Conservation (phyloP, 2,113 vertebrate genomes). For the Limanda limanda region DNA sequence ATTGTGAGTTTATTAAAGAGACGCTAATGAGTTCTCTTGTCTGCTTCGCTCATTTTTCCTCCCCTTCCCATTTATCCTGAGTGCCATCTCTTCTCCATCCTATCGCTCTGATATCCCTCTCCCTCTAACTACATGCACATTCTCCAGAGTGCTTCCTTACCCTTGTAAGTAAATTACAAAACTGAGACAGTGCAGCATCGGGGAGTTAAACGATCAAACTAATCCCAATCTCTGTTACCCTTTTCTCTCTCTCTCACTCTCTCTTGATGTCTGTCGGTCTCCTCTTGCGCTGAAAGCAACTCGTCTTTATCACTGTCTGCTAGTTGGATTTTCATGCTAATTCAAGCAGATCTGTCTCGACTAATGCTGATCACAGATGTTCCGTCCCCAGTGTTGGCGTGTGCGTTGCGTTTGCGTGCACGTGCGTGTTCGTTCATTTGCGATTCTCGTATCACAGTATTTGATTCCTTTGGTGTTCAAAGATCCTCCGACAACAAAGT, state of each 20-base stretch:
- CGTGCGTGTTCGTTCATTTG: conserved; percentile 25
- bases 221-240: conserved; percentile 30
- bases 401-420: conserved; percentile 7
- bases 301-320: conserved; percentile 26
- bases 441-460: neutral
- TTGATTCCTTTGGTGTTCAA: conserved; percentile 44
- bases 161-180: conserved; percentile 65
- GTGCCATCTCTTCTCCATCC: conserved; percentile 50
- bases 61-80: conserved; percentile 63
- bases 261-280: neutral
- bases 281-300: neutral
- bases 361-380: conserved; percentile 67
- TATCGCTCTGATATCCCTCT: conserved; percentile 49
- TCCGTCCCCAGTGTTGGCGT: conserved; percentile 34
- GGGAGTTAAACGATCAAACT: conserved; percentile 35
- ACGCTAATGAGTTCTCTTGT: conserved; percentile 82
- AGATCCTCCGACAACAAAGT: conserved; percentile 36
- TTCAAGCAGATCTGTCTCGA: conserved; percentile 60
- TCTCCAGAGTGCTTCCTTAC: conserved; percentile 27
- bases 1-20: conserved; percentile 79
- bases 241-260: conserved; percentile 21
- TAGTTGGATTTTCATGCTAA: conserved; percentile 63
- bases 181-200: conserved; percentile 17
- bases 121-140: conserved; percentile 48
- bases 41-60: conserved; percentile 65